Evolutionary conservation across 2,888 invertebrate species (phyloP), one percentile per base, ranked within the genome.

Genomic region (Meiosimyza decipiens): DNA sequence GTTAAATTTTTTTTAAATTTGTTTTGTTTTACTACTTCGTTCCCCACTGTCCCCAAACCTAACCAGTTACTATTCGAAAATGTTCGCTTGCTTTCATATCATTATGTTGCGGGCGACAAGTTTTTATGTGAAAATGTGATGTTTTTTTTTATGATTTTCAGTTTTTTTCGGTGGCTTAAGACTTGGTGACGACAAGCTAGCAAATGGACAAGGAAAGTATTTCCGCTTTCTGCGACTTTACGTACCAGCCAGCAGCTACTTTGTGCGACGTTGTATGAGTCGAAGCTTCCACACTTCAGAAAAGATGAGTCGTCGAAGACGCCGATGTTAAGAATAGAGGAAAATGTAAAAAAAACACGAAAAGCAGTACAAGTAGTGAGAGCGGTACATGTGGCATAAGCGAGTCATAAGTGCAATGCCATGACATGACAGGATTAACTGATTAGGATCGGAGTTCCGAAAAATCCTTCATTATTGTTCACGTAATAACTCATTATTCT

Each of bases 141-240:
- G 12, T 60, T 50, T 59, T 15, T 69, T 69, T n/a, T n/a, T n/a
- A 13, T 51, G 28, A 5, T 67, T 67, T 54, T 13, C 47, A 22
- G 9, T 40, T n/a, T 33, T 16, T 28, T 18, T 55, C 13, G 22
- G 22, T 60, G 49, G 33, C 33, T 33, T 22, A 60, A 69, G 69
- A 69, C 69, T 60, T 69, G 51, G 60, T 60, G 69, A 69, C 69
- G 55, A 55, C 66, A 55, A 50, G 13, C 67, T 33, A 69, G 60
- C 60, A 60, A 69, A 62, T 60, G 69, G 69, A 69, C 69, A 69
- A 69, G 60, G 47, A 51, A 69, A 69, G 60, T 60, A 60, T 60
- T 60, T 60, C 69, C 60, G 69, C 69, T 51, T 55, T 59, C 49
- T 55, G 15, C 50, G 22, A 54, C 50, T 50, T 15, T 18, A 59